Evolutionary conservation across 2,113 vertebrate species (phyloP), one percentile per base, ranked within the genome.

Genomic region (Semnornis frantzii): DNA sequence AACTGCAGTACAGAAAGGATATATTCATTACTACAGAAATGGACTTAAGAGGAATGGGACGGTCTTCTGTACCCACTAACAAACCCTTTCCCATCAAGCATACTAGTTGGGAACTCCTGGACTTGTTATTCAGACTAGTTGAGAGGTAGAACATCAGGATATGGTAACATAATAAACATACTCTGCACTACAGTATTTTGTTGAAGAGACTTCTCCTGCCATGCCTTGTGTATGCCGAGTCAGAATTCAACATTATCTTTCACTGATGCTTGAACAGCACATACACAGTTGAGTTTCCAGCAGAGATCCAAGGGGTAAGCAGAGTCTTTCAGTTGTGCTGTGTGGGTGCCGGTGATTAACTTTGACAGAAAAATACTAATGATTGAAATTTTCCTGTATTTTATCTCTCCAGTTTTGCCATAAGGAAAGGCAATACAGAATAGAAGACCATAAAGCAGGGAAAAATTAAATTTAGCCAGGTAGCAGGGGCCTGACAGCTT

Each of bases 291-390:
- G 27, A 50, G 23, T 34, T 59, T n/a, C 7, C 20, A 33, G 16
- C 44, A 13, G 11, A 54, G 21, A 31, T 28, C 13, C 15, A 48
- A 44, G 8, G 15, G 8, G 55, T 9, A 5, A 74, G 21, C 1
- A 1, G 20, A 19, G 25, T 25, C 64, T 24, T 16, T 19, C 37
- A 70, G 24, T 7, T 54, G 15, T 17, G 10, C 70, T 18, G 9
- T 0, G 0, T 68, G 64, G 12, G 18, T 2, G 0, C 8, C 8
- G 62, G 25, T 11, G 5, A 52, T 34, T 44, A 77, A 76, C 8
- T 66, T 7, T 28, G 31, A 63, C 13, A 14, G 34, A 64, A 52
- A 11, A 52, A 6, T 8, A 21, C 5, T 39, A 8, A 8, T 4
- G 6, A 14, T 4, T 75, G 24, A 39, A 16, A 58, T 71, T 55